Base-by-base conservation (phyloP, 2,113 vertebrate genomes). In the Cottus gobio region DNA sequence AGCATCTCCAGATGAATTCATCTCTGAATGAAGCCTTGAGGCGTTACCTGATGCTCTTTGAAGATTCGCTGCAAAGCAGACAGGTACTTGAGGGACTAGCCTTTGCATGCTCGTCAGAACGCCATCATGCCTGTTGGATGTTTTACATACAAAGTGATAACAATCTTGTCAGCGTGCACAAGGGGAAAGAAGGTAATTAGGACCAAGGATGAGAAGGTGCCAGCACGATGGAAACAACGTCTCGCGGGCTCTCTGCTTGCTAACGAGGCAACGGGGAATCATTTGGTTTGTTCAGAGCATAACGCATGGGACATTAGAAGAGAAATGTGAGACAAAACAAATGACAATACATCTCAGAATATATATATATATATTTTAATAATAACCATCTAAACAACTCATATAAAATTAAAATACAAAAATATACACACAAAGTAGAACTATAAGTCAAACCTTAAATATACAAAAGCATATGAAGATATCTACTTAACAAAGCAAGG, bases 211-310 rank as follows among this genome's bases (percentile, higher is more conserved):
- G 70, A 60, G 42, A 67, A 77, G 39, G 73, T 89, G 84, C 81
- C n/a, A 65, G 48, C 70, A 61, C 52, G 80, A 22, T 84, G 85
- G 79, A 90, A 89, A 86, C 60, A 24, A 2, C 13, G 86, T 78
- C 90, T 75, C 72, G 37, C 46, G 85, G 88, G 86, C 57, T 71
- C 86, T 79, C n/a, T 36, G 81, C 36, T 16, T 48, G 46, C 66
- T 92, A 92, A 92, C 61, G 37, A 90, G 80, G 5, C 90, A 28
- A 46, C 34, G 5, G 91, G 87, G 89, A 90, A 80, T 79, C 0
- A 1, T 12, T 61, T 62, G 77, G 76, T 87, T 86, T 80, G 64
- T 70, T 65, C 57, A n/a, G n/a, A n/a, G n/a, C n/a, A 39, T 37
- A 13, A 63, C 69, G 36, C 30, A 20, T 5, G 4, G 15, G 57